Conservation (phyloP, 1,140 invertebrate genomes). For the Drosophila nigromelanica region DNA sequence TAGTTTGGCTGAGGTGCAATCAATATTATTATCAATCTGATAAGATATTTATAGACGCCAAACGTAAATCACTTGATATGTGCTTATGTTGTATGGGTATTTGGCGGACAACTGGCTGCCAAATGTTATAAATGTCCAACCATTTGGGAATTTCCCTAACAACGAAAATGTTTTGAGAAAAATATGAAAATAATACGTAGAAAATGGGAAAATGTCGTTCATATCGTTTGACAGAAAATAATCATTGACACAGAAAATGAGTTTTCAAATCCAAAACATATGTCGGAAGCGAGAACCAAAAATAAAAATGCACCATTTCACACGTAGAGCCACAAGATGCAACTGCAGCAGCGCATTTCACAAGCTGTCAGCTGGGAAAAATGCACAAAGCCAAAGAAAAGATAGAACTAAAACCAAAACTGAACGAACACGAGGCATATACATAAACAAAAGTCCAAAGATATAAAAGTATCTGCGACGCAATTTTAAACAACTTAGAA, state of each 20-base stretch:
- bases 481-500: constrained; percentile 46
- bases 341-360: constrained; percentile 1
- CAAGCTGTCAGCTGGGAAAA: constrained; percentile 12
- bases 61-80: constrained; percentile 4
- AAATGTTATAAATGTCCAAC: constrained; percentile 7
- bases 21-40: constrained; percentile 36
- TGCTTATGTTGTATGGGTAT: background rate
- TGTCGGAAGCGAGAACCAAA: constrained; percentile 59
- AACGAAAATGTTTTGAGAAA: constrained; percentile 13
- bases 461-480: constrained; percentile 65
- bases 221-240: constrained; percentile 27
- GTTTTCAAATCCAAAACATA: constrained; percentile 62
- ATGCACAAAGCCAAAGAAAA: background rate
- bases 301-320: constrained; percentile 49
- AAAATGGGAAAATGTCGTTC: constrained; percentile 28
- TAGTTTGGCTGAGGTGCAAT: constrained; percentile 9
- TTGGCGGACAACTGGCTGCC: constrained; percentile 33
- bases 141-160: constrained; percentile 8
- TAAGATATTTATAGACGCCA: constrained; percentile 33
- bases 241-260: constrained; percentile 61
- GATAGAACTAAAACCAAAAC: constrained; percentile 26
- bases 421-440: background rate
- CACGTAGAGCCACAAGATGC: constrained; percentile 18
- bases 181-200: constrained; percentile 36
- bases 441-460: constrained; percentile 56